phyloP scores from a whole-genome alignment of 2,888 invertebrate species.

The Actias luna region DNA sequence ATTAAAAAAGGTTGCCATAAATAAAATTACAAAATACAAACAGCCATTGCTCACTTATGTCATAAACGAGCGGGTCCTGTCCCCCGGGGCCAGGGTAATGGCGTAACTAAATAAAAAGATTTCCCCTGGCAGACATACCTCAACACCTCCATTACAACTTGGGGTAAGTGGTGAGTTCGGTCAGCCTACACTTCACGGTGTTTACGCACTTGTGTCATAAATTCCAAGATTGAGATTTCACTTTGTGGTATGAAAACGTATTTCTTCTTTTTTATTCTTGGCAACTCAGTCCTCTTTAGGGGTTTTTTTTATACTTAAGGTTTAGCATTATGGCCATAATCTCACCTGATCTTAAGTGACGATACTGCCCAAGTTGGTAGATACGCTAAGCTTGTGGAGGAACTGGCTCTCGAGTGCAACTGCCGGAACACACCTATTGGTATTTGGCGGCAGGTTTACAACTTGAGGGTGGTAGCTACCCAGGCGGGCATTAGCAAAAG shows the following conservation, averaged over 20 bases:
- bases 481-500: too few species aligned
- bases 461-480: too few species aligned
- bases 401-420: too few species aligned
- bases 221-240: neutral
- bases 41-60: constrained; percentile 23
- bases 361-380: too few species aligned
- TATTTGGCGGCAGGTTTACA: too few species aligned
- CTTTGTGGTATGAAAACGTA: constrained; percentile 2
- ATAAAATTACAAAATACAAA: constrained; percentile 8
- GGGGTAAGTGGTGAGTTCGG: constrained; percentile 18
- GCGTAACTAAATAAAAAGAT: constrained; percentile 75
- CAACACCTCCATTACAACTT: constrained; percentile 18
- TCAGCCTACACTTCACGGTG: constrained; percentile 23
- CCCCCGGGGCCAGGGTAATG: constrained; percentile 52
- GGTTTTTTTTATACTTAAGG: too few species aligned
- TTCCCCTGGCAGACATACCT: constrained; percentile 63
- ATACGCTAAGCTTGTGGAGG: too few species aligned
- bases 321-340: too few species aligned
- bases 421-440: too few species aligned
- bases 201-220: constrained; percentile 20
- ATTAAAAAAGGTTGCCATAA: neutral
- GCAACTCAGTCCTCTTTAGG: too few species aligned
- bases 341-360: too few species aligned
- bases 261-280: too few species aligned
- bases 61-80: constrained; percentile 27